Evolutionary conservation across 2,888 invertebrate genomes (phyloP).

Genomic region (Xylota sylvarum): DNA sequence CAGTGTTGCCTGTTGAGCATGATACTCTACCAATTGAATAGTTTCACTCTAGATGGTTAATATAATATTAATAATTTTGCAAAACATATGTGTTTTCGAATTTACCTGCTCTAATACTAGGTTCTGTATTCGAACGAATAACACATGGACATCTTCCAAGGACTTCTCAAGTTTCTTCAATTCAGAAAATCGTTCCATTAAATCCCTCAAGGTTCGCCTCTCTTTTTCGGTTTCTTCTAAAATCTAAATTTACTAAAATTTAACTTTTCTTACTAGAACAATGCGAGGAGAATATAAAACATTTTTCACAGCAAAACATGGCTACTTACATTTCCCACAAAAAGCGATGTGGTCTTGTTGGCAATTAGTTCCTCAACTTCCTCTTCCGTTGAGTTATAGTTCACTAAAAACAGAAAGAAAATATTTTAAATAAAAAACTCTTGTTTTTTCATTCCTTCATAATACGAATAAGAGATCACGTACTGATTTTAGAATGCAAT

Average conservation of each 20-base stretch:
- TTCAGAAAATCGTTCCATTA: slow-evolving; percentile 84
- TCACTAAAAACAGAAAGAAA: slow-evolving; percentile 79
- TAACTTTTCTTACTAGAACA: slow-evolving; percentile 62
- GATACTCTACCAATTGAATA: slow-evolving; percentile 84
- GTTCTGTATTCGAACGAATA: slow-evolving; percentile 84
- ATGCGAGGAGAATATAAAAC: slow-evolving; percentile 1
- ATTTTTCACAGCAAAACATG: background rate
- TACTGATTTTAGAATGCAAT: slow-evolving; percentile 84
- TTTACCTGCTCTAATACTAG: slow-evolving; percentile 84
- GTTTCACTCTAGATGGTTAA: slow-evolving; percentile 82
- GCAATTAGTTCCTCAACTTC: slow-evolving; percentile 84
- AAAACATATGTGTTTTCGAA: background rate
- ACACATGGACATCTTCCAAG: slow-evolving; percentile 84
- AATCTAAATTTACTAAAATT: slow-evolving; percentile 80
- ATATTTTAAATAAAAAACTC: slow-evolving; percentile 19
- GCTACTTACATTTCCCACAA: slow-evolving; percentile 84
- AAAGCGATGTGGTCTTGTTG: slow-evolving; percentile 84
- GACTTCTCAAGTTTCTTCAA: slow-evolving; percentile 84
- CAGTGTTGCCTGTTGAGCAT: slow-evolving; percentile 83
- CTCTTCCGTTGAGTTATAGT: slow-evolving; percentile 84
- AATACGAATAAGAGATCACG: slow-evolving; percentile 69
- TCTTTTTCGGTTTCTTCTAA: slow-evolving; percentile 84
- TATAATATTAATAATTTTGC: no score
- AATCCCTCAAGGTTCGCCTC: slow-evolving; percentile 82
- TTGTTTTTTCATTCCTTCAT: slow-evolving; percentile 20